Conservation (phyloP, 1,140 invertebrate genomes). For the Patella vulgata region DNA sequence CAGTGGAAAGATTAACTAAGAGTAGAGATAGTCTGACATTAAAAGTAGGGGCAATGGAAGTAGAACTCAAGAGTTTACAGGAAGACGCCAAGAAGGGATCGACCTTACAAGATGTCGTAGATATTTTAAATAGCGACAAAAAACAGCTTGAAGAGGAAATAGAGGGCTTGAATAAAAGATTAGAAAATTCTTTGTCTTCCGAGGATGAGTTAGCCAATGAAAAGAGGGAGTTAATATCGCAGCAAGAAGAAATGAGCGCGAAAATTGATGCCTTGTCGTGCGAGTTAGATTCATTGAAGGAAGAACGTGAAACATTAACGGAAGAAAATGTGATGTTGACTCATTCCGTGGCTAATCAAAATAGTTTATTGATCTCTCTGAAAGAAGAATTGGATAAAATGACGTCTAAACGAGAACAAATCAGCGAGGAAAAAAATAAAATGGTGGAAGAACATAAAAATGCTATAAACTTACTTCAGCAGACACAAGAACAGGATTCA, state of each 20-base stretch:
- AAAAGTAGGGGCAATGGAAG: conserved; percentile 28
- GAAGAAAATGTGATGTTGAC: too few species aligned
- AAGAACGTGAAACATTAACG: conserved; percentile 9
- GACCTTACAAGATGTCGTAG: conserved; percentile 44
- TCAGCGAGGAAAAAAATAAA: neutral
- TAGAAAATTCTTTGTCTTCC: conserved; percentile 41
- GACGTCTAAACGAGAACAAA: neutral
- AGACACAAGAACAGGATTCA: conserved; percentile 32
- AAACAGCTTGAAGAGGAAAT: conserved; percentile 45
- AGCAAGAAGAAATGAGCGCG: too few species aligned
- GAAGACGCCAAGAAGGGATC: conserved; percentile 33
- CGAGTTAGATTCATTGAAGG: conserved; percentile 32
- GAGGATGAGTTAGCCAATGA: conserved; percentile 48
- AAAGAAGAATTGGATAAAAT: too few species aligned
- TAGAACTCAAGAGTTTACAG: conserved; percentile 38
- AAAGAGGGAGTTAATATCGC: conserved; percentile 39
- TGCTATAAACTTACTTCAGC: neutral
- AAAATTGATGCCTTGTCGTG: conserved; percentile 16
- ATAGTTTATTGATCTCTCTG: too few species aligned
- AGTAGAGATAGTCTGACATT: conserved; percentile 30
- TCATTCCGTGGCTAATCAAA: too few species aligned
- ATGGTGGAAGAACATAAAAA: conserved; percentile 6
- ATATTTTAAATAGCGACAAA: conserved; percentile 52
- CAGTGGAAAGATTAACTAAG: conserved; percentile 33
- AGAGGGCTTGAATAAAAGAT: conserved; percentile 45